Evolutionary conservation across 2,888 invertebrate species (phyloP).

Genomic region (Acronicta alni): DNA sequence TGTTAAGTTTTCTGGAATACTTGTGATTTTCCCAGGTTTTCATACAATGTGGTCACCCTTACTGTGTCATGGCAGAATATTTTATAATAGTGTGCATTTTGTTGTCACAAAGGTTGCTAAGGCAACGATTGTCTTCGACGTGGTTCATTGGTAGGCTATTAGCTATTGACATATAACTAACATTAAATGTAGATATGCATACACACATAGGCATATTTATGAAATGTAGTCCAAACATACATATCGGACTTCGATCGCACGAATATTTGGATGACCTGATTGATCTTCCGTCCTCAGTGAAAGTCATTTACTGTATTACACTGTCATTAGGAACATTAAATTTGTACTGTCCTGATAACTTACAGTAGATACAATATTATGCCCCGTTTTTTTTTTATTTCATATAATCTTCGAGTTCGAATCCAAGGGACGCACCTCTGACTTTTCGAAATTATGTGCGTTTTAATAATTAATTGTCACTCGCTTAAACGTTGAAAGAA

Average conservation of each 20-base stretch:
- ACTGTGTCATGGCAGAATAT: slow-evolving; percentile 24
- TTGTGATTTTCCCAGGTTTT: no score
- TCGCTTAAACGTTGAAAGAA: no score
- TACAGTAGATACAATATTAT: neutral
- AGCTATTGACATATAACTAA: slow-evolving; percentile 84
- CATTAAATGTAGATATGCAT: slow-evolving; percentile 60
- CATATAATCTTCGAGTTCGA: no score
- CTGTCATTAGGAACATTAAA: slow-evolving; percentile 46
- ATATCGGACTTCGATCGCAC: slow-evolving; percentile 72
- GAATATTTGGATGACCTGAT: slow-evolving; percentile 71
- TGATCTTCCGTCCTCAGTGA: slow-evolving; percentile 64
- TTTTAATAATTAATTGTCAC: no score
- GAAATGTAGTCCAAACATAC: slow-evolving; percentile 72
- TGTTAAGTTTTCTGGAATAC: no score
- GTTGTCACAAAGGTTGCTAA: slow-evolving; percentile 78
- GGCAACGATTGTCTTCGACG: slow-evolving; percentile 83
- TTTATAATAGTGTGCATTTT: slow-evolving; percentile 64
- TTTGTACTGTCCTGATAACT: slow-evolving; percentile 21
- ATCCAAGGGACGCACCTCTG: no score
- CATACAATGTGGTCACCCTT: slow-evolving; percentile 19
- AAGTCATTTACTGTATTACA: slow-evolving; percentile 60
- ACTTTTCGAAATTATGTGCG: no score
- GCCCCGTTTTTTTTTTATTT: no score
- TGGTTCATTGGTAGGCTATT: slow-evolving; percentile 78
- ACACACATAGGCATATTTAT: slow-evolving; percentile 58